A percentile compares a stretch with the other conserved stretches of the same genome.
These are phyloP conservation scores for Puffinus mauretanicus DNA, from an alignment of 2,113 vertebrate species.

Conservation along the genomic window DNA sequence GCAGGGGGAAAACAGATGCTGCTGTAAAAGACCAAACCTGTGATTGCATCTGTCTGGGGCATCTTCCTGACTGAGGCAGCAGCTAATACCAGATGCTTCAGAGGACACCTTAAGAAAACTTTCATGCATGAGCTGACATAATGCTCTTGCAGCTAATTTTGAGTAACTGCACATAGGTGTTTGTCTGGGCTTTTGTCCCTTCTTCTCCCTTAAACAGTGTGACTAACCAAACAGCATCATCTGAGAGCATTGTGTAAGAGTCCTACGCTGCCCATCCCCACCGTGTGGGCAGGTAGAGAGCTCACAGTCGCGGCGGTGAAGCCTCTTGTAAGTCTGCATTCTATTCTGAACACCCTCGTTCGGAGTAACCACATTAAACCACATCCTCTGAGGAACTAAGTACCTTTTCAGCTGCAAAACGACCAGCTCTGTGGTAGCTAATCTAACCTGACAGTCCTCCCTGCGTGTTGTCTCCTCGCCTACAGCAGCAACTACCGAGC, in stretches of 20 bases:
- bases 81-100: background rate
- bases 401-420: background rate
- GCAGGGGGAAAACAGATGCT: background rate
- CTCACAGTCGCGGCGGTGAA: background rate
- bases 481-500: accelerated
- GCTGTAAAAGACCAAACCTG: background rate
- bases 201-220: background rate
- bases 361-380: background rate
- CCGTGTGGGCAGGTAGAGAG: background rate
- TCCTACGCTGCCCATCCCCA: accelerated
- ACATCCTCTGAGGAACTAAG: background rate
- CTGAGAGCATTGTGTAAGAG: background rate
- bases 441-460: background rate
- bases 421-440: accelerated
- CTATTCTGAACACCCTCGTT: background rate
- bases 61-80: background rate
- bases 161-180: background rate
- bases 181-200: background rate
- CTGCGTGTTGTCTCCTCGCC: accelerated
- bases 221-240: background rate
- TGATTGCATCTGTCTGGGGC: background rate
- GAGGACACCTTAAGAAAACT: background rate
- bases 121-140: background rate
- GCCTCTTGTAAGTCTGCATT: accelerated
- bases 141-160: background rate